phyloP scores from a whole-genome alignment of 1,140 invertebrate species.

The Scylla paramamosain region DNA sequence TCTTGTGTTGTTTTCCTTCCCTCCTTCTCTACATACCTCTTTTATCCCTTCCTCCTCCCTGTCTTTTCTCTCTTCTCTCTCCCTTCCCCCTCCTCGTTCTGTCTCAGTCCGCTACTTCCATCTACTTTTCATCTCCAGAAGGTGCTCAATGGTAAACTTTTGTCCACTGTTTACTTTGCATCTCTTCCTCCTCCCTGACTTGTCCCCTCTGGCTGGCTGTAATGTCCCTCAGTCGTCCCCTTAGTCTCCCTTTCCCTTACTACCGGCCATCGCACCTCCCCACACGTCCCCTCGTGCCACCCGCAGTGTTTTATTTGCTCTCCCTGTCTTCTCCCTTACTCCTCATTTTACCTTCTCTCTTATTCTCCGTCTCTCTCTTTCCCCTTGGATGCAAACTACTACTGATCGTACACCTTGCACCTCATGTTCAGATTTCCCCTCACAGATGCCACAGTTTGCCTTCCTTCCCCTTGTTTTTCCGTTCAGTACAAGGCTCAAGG shows the following conservation, averaged over 20 bases:
- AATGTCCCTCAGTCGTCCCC: neutral
- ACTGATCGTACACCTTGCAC: neutral
- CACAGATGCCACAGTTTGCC: neutral
- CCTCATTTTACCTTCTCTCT: neutral
- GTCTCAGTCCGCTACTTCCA: neutral
- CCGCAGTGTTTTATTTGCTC: conserved; percentile 11
- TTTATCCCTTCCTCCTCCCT: neutral
- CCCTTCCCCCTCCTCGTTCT: neutral
- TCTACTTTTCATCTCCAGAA: conserved; percentile 5
- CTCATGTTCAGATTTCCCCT: neutral
- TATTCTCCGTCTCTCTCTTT: neutral
- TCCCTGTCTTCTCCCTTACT: neutral
- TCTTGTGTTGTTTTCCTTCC: neutral
- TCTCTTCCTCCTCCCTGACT: neutral
- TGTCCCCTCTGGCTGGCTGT: neutral
- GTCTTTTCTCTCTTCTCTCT: neutral
- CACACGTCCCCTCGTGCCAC: neutral
- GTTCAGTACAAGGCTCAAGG: neutral
- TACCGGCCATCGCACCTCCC: neutral
- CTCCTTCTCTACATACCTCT: neutral
- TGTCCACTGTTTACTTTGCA: neutral
- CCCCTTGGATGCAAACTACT: neutral
- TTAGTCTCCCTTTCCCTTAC: neutral
- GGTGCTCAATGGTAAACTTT: neutral
- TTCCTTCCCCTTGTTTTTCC: neutral